Base-by-base conservation (phyloP, 2,797 vertebrate genomes). In the Lindbergichthys nudifrons region DNA sequence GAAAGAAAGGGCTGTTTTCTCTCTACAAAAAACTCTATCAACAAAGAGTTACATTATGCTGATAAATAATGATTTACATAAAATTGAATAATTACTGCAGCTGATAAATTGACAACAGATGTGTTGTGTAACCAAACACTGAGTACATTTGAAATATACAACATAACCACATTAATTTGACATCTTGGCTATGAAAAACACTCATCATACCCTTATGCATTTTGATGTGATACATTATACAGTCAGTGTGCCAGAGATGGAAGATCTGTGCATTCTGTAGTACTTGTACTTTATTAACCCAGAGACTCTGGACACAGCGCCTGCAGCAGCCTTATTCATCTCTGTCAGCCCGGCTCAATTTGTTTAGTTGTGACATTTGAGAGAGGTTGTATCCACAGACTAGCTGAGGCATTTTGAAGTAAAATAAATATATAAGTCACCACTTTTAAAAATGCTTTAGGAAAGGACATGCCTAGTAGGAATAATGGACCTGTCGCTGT, bases 321-420 rank as follows among this genome's bases (percentile, higher is more conserved):
- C 82, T 43, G 70, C 76, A 79, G 87, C 58, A 32, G 69, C 48
- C 61, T 78, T 70, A 83, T 90, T 89, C 79, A 86, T 89, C 83
- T 82, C 52, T 61, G 81, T 82, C 89, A 84, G 76, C 56, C 9
- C 2, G 65, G 19, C 73, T 87, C 81, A 79, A 63, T 91, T 90
- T 85, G 80, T 85, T 82, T 68, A 76, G 74, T 53, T 79, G 56
- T 85, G 87, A 88, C 85, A 91, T 88, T 91, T 91, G 18, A 80
- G 81, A 81, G 75, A 21, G 73, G 50, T 70, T 83, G 64, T 45
- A 73, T 80, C 72, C 65, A 70, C 15, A 78, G 75, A 93, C 65
- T 78, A 85, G 78, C 87, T 82, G 69, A 84, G 82, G 74, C 79
- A 88, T 89, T 89, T 66, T 73, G 61, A 88, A 65, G 79, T 65